Percentiles rank a stretch among this genome's conserved stretches.
phyloP scores from a whole-genome alignment of 2,797 vertebrate species.

The Chaetophractus vellerosus region DNA sequence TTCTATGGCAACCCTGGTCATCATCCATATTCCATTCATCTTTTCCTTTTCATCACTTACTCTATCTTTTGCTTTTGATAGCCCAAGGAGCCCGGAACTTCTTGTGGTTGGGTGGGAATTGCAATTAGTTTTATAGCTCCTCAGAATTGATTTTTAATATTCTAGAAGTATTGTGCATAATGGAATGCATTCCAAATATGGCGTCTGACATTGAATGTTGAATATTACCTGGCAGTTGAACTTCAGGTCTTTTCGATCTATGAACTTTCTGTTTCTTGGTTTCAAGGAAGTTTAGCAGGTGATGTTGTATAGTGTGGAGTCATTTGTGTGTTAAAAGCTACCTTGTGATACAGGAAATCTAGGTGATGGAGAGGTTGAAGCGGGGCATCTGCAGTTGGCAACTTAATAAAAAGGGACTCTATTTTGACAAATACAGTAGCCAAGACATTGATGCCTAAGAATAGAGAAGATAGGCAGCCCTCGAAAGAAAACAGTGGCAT shows the following conservation, averaged over 20 bases:
- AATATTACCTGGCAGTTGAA: conserved; percentile 2
- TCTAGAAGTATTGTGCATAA: not conserved
- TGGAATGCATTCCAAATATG: not conserved
- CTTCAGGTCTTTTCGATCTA: not conserved
- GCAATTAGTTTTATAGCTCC: not conserved
- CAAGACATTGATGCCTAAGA: not conserved
- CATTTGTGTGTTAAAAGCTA: not conserved
- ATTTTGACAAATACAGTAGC: not conserved
- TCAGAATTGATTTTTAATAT: not conserved
- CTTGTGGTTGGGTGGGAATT: not conserved
- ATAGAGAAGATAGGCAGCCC: not conserved
- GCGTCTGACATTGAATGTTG: not conserved
- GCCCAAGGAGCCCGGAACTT: not conserved
- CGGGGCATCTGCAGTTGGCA: not conserved
- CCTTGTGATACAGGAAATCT: not conserved
- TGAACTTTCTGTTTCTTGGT: not conserved
- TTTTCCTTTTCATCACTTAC: not conserved
- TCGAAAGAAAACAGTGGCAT: not conserved
- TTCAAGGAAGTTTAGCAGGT: conserved; percentile 17
- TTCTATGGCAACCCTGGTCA: not conserved
- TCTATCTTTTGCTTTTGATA: not conserved
- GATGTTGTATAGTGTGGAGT: not conserved
- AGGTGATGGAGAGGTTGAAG: not conserved
- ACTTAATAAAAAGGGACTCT: not conserved
- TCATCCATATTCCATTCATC: not conserved